Percentiles rank a stretch among this genome's conserved stretches.
phyloP scores from a whole-genome alignment of 2,888 invertebrate species.

The Diploptera punctata region DNA sequence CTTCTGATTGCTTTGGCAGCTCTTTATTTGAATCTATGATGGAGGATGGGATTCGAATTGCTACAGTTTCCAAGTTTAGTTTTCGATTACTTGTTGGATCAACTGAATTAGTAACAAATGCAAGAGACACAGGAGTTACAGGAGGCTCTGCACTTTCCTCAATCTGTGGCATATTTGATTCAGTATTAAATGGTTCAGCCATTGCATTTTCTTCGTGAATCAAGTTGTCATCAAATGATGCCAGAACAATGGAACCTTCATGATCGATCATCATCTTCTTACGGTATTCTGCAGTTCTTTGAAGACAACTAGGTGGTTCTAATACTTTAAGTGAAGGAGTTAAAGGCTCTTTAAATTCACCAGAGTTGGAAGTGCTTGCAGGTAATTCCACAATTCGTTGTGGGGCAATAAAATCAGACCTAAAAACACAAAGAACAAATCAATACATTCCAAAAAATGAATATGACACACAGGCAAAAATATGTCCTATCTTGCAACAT shows the following conservation, averaged over 20 bases:
- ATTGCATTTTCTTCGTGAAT: too few relatives aligned
- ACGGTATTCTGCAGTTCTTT: conserved; percentile 5
- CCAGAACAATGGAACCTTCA: conserved; percentile 3
- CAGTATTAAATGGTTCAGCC: too few relatives aligned
- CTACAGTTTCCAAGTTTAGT: conserved; percentile 15
- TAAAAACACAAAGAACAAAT: too few relatives aligned
- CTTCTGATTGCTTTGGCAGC: neutral
- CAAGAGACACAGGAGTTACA: neutral
- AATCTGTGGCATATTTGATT: neutral
- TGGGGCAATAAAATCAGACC: conserved; percentile 5
- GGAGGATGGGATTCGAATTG: neutral
- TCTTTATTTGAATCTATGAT: neutral
- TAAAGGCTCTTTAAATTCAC: neutral
- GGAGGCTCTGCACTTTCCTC: neutral
- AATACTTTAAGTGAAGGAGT: neutral
- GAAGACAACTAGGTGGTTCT: conserved; percentile 3
- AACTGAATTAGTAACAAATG: neutral
- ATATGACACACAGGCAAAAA: too few relatives aligned
- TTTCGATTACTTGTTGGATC: neutral
- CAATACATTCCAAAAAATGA: too few relatives aligned
- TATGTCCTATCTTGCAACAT: too few relatives aligned
- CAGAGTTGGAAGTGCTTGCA: neutral
- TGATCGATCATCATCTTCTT: conserved; percentile 26
- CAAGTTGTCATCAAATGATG: neutral
- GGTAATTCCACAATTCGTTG: neutral